A percentile compares a stretch with the other conserved stretches of the same genome.
These are phyloP conservation scores for Astur gentilis DNA, from an alignment of 2,113 vertebrate species.

Conservation along the genomic window DNA sequence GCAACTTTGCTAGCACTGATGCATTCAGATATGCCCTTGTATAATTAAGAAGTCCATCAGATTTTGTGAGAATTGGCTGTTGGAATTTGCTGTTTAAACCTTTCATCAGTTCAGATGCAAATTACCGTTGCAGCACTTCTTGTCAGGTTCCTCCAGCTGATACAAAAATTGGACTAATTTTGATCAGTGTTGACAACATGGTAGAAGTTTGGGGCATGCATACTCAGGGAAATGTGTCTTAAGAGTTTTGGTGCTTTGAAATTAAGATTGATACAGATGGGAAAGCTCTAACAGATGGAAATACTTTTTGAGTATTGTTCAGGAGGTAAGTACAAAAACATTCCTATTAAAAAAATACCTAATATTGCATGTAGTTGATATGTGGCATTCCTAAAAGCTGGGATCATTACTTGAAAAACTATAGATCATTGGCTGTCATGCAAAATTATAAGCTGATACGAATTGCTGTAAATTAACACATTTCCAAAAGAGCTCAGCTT, in stretches of 20 bases:
- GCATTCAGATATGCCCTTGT: slow-evolving; percentile 51
- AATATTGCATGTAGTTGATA: background rate
- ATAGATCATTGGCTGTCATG: background rate
- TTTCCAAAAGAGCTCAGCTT: background rate
- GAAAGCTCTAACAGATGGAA: slow-evolving; percentile 61
- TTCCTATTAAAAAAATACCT: background rate
- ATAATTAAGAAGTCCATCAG: slow-evolving; percentile 75
- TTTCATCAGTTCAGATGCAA: slow-evolving; percentile 67
- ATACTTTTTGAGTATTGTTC: slow-evolving; percentile 60
- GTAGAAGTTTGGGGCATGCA: slow-evolving; percentile 69
- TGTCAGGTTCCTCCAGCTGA: slow-evolving; percentile 74
- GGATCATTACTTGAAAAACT: background rate
- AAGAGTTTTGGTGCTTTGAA: slow-evolving; percentile 71
- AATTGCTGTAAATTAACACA: background rate
- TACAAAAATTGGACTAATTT: slow-evolving; percentile 70
- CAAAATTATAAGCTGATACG: background rate
- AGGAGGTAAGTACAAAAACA: slow-evolving; percentile 57
- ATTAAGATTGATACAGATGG: slow-evolving; percentile 65
- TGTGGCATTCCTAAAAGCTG: background rate
- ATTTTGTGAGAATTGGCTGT: slow-evolving; percentile 71
- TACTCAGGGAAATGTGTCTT: slow-evolving; percentile 69
- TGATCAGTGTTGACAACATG: slow-evolving; percentile 70
- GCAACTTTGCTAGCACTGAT: slow-evolving; percentile 66
- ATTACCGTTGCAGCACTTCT: slow-evolving; percentile 70
- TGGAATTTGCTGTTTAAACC: slow-evolving; percentile 76